Conservation (phyloP, 2,113 vertebrate genomes). For the Noctilio leporinus region DNA sequence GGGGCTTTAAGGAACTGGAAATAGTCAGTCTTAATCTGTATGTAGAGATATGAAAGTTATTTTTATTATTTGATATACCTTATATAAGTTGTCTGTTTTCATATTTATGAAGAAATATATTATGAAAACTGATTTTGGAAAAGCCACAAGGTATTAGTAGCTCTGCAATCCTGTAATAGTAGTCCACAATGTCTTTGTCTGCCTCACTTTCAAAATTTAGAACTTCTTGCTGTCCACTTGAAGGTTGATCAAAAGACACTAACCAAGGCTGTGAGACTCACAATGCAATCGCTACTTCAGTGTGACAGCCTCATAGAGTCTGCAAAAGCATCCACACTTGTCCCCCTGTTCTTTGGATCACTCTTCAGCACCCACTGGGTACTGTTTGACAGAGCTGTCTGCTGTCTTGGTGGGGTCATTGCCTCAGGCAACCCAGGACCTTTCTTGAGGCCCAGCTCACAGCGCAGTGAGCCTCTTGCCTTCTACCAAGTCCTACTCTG, state of each 20-base stretch:
- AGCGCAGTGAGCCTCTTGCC: neutral
- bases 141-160: neutral
- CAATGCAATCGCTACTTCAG: neutral
- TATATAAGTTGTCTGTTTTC: neutral
- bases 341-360: neutral
- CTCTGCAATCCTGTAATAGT: neutral
- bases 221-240: neutral
- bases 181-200: neutral
- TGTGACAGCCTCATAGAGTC: neutral
- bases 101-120: neutral
- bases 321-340: neutral
- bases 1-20: neutral
- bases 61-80: neutral
- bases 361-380: neutral
- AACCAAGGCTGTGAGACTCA: neutral
- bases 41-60: neutral
- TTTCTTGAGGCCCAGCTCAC: neutral
- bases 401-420: no score
- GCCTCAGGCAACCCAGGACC: neutral
- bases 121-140: neutral
- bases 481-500: neutral
- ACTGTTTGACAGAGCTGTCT: neutral
- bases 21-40: neutral
- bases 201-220: neutral
- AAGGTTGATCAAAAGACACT: neutral